These are phyloP conservation scores for Meda fulgida DNA, from an alignment of 2,797 vertebrate genomes.

Conservation along the genomic window DNA sequence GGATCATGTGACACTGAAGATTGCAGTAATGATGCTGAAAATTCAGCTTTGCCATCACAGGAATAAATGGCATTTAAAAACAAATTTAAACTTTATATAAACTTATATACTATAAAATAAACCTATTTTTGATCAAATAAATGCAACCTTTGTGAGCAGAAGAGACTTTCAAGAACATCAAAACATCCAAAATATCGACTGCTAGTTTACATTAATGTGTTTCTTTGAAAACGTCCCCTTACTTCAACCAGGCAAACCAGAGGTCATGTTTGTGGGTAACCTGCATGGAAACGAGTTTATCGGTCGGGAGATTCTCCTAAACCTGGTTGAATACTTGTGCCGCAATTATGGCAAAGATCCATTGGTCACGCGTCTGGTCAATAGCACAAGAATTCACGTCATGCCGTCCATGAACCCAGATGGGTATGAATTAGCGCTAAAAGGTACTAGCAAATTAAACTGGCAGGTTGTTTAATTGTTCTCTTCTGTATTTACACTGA, in stretches of 20 bases:
- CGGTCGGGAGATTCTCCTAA: constrained; percentile 80
- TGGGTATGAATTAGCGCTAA: constrained; percentile 24
- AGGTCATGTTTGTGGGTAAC: constrained; percentile 50
- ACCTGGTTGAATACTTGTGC: constrained; percentile 84
- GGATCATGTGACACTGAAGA: not conserved
- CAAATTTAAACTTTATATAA: too few relatives aligned
- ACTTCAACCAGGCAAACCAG: constrained; percentile 49
- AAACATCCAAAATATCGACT: not conserved
- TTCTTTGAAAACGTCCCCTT: constrained; percentile 27
- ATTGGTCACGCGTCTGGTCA: constrained; percentile 81
- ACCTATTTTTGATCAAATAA: not conserved
- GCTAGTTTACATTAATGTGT: not conserved
- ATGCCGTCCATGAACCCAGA: constrained; percentile 88
- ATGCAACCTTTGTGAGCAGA: not conserved
- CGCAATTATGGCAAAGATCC: constrained; percentile 82
- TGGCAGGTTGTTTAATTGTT: not conserved
- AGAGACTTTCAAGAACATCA: not conserved
- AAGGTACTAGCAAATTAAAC: constrained; percentile 11
- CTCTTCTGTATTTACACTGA: not conserved
- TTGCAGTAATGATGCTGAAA: not conserved
- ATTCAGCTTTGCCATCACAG: not conserved
- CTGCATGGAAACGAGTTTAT: constrained; percentile 85
- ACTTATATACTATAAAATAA: too few relatives aligned
- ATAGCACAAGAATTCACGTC: constrained; percentile 82
- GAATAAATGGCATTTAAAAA: not conserved